A percentile compares a stretch with the other conserved stretches of the same genome.
Evolutionary conservation across 2,797 vertebrate species (phyloP).

Genomic region (Discoglossus pictus): DNA sequence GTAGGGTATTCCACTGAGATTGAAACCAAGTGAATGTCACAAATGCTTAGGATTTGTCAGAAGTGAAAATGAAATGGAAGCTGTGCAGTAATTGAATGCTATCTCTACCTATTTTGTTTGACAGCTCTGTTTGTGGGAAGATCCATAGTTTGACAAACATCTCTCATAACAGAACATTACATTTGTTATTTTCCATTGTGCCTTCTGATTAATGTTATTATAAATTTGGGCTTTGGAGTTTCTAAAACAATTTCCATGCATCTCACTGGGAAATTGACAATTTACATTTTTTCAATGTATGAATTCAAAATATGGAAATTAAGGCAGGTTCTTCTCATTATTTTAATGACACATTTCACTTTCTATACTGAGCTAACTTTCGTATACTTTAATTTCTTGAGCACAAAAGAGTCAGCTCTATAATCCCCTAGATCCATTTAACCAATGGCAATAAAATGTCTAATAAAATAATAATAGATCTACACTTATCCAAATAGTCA

Average conservation of each 20-base stretch:
- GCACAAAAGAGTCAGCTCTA: no score
- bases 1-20: slow-evolving; percentile 1
- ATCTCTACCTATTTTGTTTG: slow-evolving; percentile 7
- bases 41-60: slow-evolving; percentile 17
- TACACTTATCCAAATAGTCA: no score
- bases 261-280: neutral
- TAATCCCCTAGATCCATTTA: no score
- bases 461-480: no score
- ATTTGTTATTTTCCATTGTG: slow-evolving; percentile 20
- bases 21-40: slow-evolving; percentile 14
- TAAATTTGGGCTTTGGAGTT: slow-evolving; percentile 13
- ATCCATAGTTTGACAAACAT: slow-evolving; percentile 7
- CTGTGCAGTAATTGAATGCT: slow-evolving; percentile 15
- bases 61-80: slow-evolving; percentile 16
- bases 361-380: no score
- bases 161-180: slow-evolving; percentile 5
- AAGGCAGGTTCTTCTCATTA: no score
- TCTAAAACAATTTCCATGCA: slow-evolving; percentile 8
- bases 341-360: no score
- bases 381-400: no score
- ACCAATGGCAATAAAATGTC: no score
- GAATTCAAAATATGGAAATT: no score
- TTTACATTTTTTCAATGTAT: no score
- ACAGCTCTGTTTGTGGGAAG: slow-evolving; percentile 25
- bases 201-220: slow-evolving; percentile 22